phyloP scores from a whole-genome alignment of 2,888 invertebrate genomes.

The Drosophila putrida region DNA sequence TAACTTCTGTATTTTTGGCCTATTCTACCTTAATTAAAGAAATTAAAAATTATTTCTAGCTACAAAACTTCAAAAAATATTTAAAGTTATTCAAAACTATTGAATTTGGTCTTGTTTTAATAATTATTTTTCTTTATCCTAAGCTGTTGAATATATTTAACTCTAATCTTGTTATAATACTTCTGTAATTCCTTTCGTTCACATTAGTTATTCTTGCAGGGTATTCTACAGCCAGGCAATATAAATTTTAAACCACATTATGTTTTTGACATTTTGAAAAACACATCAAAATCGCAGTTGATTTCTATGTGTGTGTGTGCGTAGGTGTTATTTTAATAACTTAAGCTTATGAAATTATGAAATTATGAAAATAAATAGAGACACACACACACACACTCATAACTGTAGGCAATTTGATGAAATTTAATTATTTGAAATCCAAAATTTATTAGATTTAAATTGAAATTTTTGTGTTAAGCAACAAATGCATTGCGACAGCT shows the following conservation, averaged over 20 bases:
- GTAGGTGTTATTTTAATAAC: slow-evolving; percentile 72
- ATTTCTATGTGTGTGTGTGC: slow-evolving; percentile 31
- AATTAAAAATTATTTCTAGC: no score
- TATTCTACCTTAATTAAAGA: no score
- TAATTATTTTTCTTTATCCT: no score
- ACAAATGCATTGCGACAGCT: slow-evolving; percentile 62
- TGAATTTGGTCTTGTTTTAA: no score
- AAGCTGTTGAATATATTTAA: no score
- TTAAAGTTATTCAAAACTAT: no score
- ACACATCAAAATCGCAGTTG: slow-evolving; percentile 31
- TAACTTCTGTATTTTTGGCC: no score
- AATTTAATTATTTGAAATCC: slow-evolving; percentile 58
- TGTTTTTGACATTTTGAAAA: slow-evolving; percentile 42
- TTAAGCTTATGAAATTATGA: slow-evolving; percentile 74
- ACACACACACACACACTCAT: slow-evolving; percentile 24
- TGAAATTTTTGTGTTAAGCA: slow-evolving; percentile 19
- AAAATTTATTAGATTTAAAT: slow-evolving; percentile 56
- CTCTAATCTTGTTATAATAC: no score
- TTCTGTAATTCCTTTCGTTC: no score
- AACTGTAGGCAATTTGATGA: slow-evolving; percentile 36
- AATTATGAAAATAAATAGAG: slow-evolving; percentile 78
- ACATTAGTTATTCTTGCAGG: no score
- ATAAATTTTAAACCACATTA: background rate
- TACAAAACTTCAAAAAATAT: no score
- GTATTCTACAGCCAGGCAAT: no score